Evolutionary conservation across 2,888 invertebrate genomes (phyloP), one percentile per base, ranked within the genome.

Genomic region (Reticulitermes lucifugus): DNA sequence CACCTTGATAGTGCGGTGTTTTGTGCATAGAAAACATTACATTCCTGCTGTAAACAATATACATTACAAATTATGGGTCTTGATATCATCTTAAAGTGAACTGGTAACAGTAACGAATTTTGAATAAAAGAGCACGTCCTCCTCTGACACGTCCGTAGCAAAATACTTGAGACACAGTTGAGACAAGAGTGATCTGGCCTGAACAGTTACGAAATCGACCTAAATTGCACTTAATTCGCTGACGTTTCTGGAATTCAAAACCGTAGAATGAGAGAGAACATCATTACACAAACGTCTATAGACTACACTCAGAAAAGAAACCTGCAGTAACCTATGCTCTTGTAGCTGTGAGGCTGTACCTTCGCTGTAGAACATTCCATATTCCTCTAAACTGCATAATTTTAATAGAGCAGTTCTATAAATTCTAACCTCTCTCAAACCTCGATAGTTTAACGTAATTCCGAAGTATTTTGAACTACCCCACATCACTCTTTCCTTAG

Each of bases 191-290:
- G 22, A 73, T 73, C 41, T 41, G 73, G 73, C 0, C 4, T 14
- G 41, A 73, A 73, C 73, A 21, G 73, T 9, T 3, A 41, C 9
- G 9, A 35, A 73, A 73, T 41, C 0, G 41, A 73, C 41, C 73
- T 41, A 73, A 73, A 73, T 41, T 73, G 14, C 73, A 41, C 41
- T 73, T 73, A 73, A 73, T 71, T 71, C 71, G 71, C 25, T 25
- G 41, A 29, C 73, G 35, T 73, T 73, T 41, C 9, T 18, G 21
- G 41, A 73, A 41, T 41, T 71, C 14, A 73, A 73, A 73, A n/a
- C 29, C 29, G 41, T 41, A 41, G 73, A 73, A 18, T 9, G 35
- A 29, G 25, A 35, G 29, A 35, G 29, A 29, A 25, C 71, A 71
- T 35, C 2, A 71, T n/a, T 29, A 71, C 29, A 71, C 7, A 71